Evolutionary conservation across 2,113 vertebrate genomes (phyloP).

Genomic region (Anoura caudifer): DNA sequence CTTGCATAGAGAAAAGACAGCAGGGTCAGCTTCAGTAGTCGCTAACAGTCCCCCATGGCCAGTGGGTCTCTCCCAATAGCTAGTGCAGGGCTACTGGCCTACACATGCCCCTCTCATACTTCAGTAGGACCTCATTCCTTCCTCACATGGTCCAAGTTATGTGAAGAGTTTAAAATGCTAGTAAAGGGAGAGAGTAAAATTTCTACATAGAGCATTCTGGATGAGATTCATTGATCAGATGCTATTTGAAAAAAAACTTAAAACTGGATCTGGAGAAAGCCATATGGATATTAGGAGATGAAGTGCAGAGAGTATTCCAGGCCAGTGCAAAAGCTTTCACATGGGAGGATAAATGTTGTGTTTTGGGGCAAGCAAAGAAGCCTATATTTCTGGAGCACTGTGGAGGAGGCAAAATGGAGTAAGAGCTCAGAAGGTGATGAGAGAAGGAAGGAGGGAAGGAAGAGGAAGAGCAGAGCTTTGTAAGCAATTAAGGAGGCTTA

Average conservation of each 20-base stretch:
- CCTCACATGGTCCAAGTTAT: not conserved
- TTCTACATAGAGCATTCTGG: not conserved
- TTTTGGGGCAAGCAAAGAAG: not conserved
- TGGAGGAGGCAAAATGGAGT: not conserved
- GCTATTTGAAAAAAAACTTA: not conserved
- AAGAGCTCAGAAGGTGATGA: not conserved
- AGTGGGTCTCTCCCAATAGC: not conserved
- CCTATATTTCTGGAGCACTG: not conserved
- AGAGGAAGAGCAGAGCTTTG: not conserved
- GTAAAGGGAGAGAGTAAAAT: not conserved
- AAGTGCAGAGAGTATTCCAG: accelerated
- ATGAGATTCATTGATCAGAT: not conserved
- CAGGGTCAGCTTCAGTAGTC: not conserved
- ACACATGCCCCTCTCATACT: not conserved
- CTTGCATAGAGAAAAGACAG: not conserved
- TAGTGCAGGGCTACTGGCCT: not conserved
- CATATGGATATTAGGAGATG: not conserved
- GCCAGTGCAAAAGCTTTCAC: not conserved
- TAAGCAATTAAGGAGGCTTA: not conserved
- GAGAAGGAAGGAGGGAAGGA: not conserved
- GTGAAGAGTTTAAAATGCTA: not conserved
- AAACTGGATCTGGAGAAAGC: not conserved
- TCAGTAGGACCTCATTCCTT: not conserved
- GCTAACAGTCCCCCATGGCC: not conserved
- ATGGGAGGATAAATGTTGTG: not conserved